Conservation (phyloP, 2,113 vertebrate species). For the Passer domesticus region DNA sequence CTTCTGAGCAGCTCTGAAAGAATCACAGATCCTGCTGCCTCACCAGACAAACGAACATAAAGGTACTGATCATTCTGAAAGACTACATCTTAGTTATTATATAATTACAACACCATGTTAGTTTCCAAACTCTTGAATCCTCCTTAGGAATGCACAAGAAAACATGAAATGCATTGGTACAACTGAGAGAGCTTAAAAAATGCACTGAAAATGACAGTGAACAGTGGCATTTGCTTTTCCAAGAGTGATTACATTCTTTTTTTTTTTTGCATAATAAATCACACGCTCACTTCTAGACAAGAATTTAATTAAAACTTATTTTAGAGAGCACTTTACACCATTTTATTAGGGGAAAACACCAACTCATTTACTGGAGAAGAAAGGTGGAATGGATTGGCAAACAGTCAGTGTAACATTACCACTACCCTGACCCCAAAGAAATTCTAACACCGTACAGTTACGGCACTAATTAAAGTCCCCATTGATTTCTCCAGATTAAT, state of each 20-base stretch:
- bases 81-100: background rate
- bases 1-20: background rate
- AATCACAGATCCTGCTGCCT: background rate
- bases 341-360: slow-evolving; percentile 66
- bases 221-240: background rate
- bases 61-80: background rate
- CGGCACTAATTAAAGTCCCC: slow-evolving; percentile 73
- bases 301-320: slow-evolving; percentile 71
- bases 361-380: slow-evolving; percentile 61
- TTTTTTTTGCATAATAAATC: slow-evolving; percentile 41
- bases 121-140: background rate
- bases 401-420: slow-evolving; percentile 54
- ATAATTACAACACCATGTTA: background rate
- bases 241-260: slow-evolving; percentile 6
- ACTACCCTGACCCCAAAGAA: slow-evolving; percentile 56
- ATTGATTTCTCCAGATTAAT: slow-evolving; percentile 79
- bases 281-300: background rate
- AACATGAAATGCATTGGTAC: background rate
- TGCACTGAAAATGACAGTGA: background rate
- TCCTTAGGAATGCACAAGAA: background rate
- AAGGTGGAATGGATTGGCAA: slow-evolving; percentile 61
- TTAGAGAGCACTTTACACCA: slow-evolving; percentile 56
- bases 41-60: background rate
- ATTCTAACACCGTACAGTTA: slow-evolving; percentile 53
- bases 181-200: background rate